Evolutionary conservation across 2,113 vertebrate species (phyloP), one percentile per base, ranked within the genome.

Genomic region (Zosterops japonicus): DNA sequence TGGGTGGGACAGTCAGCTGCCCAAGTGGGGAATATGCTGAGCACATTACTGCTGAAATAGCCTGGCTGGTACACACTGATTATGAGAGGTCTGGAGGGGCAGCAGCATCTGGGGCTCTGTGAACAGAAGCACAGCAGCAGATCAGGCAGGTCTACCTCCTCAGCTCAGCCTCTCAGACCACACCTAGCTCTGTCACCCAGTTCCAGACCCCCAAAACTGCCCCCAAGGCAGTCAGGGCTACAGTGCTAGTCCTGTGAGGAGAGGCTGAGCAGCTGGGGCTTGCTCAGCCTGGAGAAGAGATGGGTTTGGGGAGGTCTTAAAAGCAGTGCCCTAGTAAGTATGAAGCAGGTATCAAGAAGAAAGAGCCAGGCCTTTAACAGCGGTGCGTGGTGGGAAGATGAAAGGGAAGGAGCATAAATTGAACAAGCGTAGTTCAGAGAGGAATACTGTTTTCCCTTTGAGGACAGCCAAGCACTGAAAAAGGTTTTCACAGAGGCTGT

Each of bases 11-110:
- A 44, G 42, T 12, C 80, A 72, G 47, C 44, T 89, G 44, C 24
- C 19, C 2, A 11, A 6, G 57, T 1, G 3, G 33, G 39, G 55
- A 7, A 13, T 0, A 4, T 36, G 29, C 63, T 16, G 31, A 20
- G 18, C 24, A 18, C 15, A 2, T 42, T 29, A 8, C 53, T 78
- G 77, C 60, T 25, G 28, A 57, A 74, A 64, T 23, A 71, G 79
- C 29, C 56, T 42, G 63, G 64, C n/a, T 49, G 55, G 23, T 55
- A 12, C 3, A 3, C 6, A 23, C 23, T 19, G 36, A 50, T 29
- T 29, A 14, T 0, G 1, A 33, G 42, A 61, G 17, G 31, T 57
- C 36, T 52, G 31, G 18, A 68, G 46, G 42, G 15, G 12, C 29
- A 84, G 56, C 15, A 60, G n/a, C 47, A 14, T 25, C 50, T 47